A percentile compares a stretch with the other conserved stretches of the same genome.
Conservation (phyloP, 2,888 invertebrate genomes). For the Colletes collaris region DNA sequence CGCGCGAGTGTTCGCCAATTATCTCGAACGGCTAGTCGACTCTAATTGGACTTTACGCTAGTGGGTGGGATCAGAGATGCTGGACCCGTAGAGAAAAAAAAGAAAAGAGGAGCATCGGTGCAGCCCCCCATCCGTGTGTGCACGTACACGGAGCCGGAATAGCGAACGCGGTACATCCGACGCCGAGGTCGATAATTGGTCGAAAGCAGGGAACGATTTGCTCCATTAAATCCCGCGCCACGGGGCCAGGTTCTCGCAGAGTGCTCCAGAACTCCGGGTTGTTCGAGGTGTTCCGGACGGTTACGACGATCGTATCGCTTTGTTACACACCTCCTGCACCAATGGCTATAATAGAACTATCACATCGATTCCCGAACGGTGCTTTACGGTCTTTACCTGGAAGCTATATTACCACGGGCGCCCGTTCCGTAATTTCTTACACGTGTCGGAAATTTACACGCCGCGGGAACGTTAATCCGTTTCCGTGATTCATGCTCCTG, state of each 20-base stretch:
- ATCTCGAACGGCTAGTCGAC: conserved; percentile 77
- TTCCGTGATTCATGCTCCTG: conserved; percentile 8
- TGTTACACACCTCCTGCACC: conserved; percentile 50
- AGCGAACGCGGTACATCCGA: conserved; percentile 27
- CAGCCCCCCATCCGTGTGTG: neutral
- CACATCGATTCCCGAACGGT: conserved; percentile 49
- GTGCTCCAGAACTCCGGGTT: conserved; percentile 26
- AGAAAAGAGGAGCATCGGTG: conserved; percentile 3
- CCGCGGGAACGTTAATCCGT: conserved; percentile 18
- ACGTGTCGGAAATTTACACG: conserved; percentile 28
- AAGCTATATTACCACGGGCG: conserved; percentile 33
- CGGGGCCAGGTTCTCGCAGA: conserved; percentile 24
- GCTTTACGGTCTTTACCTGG: conserved; percentile 47
- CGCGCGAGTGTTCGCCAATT: conserved; percentile 79
- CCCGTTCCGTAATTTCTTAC: conserved; percentile 40
- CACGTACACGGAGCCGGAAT: conserved; percentile 2
- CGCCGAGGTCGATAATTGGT: conserved; percentile 60
- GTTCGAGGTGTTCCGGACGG: conserved; percentile 49
- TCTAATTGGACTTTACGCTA: conserved; percentile 79
- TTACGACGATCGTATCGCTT: conserved; percentile 58
- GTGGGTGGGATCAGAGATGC: conserved; percentile 76
- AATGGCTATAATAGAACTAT: conserved; percentile 61
- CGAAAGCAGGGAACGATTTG: conserved; percentile 62
- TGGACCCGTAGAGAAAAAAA: conserved; percentile 46
- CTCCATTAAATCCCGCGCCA: conserved; percentile 59